phyloP scores from a whole-genome alignment of 1,140 invertebrate genomes.

The Drosophila leontia region DNA sequence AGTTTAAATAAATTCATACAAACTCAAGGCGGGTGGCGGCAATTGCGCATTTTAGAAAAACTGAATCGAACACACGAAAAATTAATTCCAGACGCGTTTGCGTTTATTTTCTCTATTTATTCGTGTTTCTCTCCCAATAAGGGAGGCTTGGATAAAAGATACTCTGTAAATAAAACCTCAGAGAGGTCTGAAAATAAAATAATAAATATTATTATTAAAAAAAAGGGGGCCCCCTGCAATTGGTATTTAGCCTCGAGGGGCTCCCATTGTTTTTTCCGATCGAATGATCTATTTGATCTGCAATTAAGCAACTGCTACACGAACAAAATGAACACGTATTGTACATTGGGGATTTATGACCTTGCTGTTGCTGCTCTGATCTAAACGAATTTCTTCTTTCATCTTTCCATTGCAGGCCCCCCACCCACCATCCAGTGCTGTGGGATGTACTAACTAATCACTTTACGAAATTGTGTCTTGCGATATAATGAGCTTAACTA shows the following conservation, averaged over 20 bases:
- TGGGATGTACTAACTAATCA: slow-evolving; percentile 52
- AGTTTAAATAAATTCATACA: slow-evolving; percentile 60
- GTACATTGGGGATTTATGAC: slow-evolving; percentile 50
- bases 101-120: slow-evolving; percentile 33
- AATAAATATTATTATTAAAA: slow-evolving; percentile 20
- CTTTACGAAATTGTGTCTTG: slow-evolving; percentile 50
- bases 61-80: slow-evolving; percentile 32
- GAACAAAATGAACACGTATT: slow-evolving; percentile 11
- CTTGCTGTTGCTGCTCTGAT: slow-evolving; percentile 25
- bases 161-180: slow-evolving; percentile 54
- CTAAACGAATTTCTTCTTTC: slow-evolving; percentile 46
- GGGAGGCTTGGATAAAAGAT: slow-evolving; percentile 22
- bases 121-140: slow-evolving; percentile 3
- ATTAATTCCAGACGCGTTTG: slow-evolving; percentile 67
- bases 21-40: slow-evolving; percentile 26
- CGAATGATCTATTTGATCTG: slow-evolving; percentile 63
- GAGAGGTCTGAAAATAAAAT: slow-evolving; percentile 56
- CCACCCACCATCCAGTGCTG: slow-evolving; percentile 46
- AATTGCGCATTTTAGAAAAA: slow-evolving; percentile 71
- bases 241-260: slow-evolving; percentile 9
- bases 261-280: slow-evolving; percentile 27
- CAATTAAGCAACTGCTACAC: slow-evolving; percentile 60
- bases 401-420: slow-evolving; percentile 55
- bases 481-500: slow-evolving; percentile 45
- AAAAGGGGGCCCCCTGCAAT: background rate